phyloP scores from a whole-genome alignment of 2,797 vertebrate genomes.

The Hyperoplus lanceolatus region DNA sequence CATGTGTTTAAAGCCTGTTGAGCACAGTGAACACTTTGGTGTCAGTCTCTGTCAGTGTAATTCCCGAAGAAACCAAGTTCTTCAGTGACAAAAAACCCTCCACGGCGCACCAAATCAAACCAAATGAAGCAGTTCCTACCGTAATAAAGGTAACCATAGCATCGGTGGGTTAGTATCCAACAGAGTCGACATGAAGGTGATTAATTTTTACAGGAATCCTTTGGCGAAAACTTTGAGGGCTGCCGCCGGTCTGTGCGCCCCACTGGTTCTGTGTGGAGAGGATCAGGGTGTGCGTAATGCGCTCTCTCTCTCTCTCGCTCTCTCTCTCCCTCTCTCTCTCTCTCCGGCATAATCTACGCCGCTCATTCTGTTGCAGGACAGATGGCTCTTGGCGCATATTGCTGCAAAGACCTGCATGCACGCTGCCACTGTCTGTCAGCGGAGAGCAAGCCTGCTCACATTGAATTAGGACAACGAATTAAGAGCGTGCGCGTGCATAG shows the following conservation, averaged over 20 bases:
- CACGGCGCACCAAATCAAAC: constrained; percentile 1
- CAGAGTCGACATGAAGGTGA: constrained; percentile 89
- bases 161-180: constrained; percentile 87
- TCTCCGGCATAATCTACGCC: constrained; percentile 61
- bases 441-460: constrained; percentile 56
- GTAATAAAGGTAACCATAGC: constrained; percentile 92
- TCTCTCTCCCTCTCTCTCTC: constrained; percentile 33
- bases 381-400: constrained; percentile 75
- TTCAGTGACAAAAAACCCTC: not conserved
- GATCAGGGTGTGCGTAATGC: constrained; percentile 77
- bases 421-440: constrained; percentile 62
- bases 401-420: constrained; percentile 66
- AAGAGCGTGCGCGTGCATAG: constrained; percentile 24
- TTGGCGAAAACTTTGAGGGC: constrained; percentile 81
- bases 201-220: constrained; percentile 80
- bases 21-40: not conserved
- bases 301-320: constrained; percentile 44
- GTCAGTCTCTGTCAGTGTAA: not conserved
- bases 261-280: constrained; percentile 73
- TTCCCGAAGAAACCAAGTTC: constrained; percentile 14
- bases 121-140: constrained; percentile 77
- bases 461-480: constrained; percentile 73
- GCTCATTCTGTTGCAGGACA: constrained; percentile 69
- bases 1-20: not conserved
- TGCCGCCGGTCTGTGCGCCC: constrained; percentile 71